Evolutionary conservation across 64 coral and sea anemone species (phyloP).

Genomic region (Dendrophyllia cribrosa): DNA sequence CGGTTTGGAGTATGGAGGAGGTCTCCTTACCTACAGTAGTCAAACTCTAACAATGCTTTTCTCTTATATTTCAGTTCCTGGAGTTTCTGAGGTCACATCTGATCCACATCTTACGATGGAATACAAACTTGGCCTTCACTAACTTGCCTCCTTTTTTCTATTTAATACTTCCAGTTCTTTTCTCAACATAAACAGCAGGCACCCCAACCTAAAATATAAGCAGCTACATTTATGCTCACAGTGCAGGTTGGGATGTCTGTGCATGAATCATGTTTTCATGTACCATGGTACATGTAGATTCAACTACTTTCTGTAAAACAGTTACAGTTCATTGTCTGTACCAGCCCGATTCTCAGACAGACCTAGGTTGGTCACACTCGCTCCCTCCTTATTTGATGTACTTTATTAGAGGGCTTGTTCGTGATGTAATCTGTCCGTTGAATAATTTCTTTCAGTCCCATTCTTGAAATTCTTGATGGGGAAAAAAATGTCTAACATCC

Average conservation of each 20-base stretch:
- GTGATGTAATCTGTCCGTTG: no score
- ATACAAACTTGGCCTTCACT: conserved; percentile 74
- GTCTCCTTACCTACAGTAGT: no score
- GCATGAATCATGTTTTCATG: not conserved
- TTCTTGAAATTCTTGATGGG: no score
- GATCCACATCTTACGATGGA: conserved; percentile 93
- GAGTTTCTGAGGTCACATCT: conserved; percentile 77
- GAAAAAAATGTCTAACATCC: no score
- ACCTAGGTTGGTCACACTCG: no score
- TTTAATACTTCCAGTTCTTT: not conserved
- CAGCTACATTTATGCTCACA: not conserved
- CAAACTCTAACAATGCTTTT: not conserved
- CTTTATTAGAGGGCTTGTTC: no score
- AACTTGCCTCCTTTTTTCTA: not conserved
- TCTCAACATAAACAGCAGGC: not conserved
- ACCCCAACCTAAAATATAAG: not conserved
- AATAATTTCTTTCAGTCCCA: no score
- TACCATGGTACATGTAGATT: not conserved
- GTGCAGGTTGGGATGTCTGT: not conserved
- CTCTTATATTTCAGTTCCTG: conserved; percentile 73
- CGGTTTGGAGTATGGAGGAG: no score
- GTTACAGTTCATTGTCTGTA: no score
- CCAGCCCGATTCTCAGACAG: no score
- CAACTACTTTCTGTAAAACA: not conserved
- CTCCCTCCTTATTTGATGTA: no score